A percentile compares a stretch with the other conserved stretches of the same genome.
Conservation (phyloP, 2,113 vertebrate genomes). For the Pterophyllum scalare region DNA sequence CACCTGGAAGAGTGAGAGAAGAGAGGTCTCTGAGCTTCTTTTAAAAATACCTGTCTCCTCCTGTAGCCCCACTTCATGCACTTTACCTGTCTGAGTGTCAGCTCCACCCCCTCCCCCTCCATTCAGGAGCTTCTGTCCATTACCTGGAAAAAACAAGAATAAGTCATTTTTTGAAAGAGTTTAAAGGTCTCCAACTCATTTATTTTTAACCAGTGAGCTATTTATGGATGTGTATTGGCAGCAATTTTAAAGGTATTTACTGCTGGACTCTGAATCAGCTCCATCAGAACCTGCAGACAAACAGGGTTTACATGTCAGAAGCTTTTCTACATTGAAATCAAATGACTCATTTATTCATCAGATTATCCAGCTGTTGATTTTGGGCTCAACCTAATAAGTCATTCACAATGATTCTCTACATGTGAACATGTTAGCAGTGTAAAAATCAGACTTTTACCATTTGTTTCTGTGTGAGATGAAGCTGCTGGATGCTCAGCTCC, state of each 20-base stretch:
- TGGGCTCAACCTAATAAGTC: background rate
- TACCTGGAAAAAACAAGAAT: conserved; percentile 55
- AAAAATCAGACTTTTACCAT: conserved; percentile 10
- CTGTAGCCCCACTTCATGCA: background rate
- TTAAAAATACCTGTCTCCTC: background rate
- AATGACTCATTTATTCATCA: background rate
- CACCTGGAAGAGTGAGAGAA: conserved; percentile 42
- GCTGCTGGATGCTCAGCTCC: background rate
- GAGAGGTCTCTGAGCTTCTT: background rate
- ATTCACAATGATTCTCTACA: background rate
- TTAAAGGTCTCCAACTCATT: background rate
- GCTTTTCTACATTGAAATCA: background rate
- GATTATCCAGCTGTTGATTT: background rate
- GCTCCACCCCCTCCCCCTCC: conserved; percentile 58
- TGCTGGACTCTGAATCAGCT: conserved; percentile 45
- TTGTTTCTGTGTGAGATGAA: conserved; percentile 6
- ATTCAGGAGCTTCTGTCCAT: conserved; percentile 78
- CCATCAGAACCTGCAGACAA: conserved; percentile 35
- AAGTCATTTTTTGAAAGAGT: background rate
- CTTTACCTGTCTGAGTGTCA: conserved; percentile 66
- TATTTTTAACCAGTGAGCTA: background rate
- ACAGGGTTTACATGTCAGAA: background rate
- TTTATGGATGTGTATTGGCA: background rate
- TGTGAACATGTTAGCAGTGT: background rate
- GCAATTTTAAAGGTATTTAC: conserved; percentile 42